Evolutionary conservation across 2,797 vertebrate species (phyloP), one percentile per base, ranked within the genome.

Genomic region (Xenopus petersii): DNA sequence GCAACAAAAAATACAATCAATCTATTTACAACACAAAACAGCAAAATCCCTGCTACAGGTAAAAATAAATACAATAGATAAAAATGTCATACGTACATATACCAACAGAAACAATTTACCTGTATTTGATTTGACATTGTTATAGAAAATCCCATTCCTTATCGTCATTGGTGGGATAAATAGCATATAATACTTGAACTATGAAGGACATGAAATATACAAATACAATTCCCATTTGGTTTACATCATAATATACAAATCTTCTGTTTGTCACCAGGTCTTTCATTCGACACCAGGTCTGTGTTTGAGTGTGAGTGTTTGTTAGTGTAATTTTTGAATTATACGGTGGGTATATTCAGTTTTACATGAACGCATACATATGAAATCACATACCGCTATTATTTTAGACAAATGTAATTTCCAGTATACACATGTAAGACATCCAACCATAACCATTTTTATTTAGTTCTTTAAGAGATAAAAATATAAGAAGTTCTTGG

Each of bases 1-100:
- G 93, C 92, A 94, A 93, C 92, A 93, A 87, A 94, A 94, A 88
- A 93, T 89, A 94, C 92, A 95, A 93, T 97, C 91, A 90, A 93
- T 94, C 92, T 92, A 96, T 92, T 91, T 93, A 92, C 91, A 93
- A 96, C 92, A 95, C 91, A 95, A 92, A 93, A 68, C 94, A 42
- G 36, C 36, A 91, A 91, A 78, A 85, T 88, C 89, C 90, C 89
- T 87, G 83, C 87, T 86, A 88, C 87, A 85, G 91, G 91, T 87
- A 84, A 87, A 91, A 91, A 93, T 94, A 92, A 88, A 95, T 95
- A 96, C 94, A 95, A 89, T 90, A 91, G 88, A 93, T 94, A 94
- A 89, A 93, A 94, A 93, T 87, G 79, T 85, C 83, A 81, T 85
- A 91, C 64, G 54, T 84, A 92, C 87, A 87, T 81, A 84, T 85